Conservation (phyloP, 2,113 vertebrate species). For the Puntigrus tetrazona region DNA sequence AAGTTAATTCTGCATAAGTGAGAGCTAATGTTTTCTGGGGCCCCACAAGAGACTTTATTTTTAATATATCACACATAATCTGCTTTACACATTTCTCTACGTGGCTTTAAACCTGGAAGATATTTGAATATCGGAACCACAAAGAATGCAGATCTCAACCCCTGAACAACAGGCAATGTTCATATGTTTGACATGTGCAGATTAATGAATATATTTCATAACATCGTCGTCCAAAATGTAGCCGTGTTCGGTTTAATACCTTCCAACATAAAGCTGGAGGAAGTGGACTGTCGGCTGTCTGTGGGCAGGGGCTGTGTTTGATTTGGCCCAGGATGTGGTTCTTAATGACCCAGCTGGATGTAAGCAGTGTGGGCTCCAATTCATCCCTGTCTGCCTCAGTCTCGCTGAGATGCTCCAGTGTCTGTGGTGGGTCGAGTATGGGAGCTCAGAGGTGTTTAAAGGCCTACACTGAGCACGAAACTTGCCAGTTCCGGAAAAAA, state of each 20-base stretch:
- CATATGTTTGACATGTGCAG: slow-evolving; percentile 4
- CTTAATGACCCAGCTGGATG: slow-evolving; percentile 33
- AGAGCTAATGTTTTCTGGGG: not conserved
- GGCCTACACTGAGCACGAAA: not conserved
- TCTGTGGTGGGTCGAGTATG: slow-evolving; percentile 31
- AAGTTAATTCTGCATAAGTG: slow-evolving; percentile 14
- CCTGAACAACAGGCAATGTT: not conserved
- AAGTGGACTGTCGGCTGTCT: slow-evolving; percentile 10
- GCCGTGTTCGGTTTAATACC: not conserved
- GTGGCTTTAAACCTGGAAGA: not conserved
- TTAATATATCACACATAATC: slow-evolving; percentile 6
- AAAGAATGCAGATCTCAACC: not conserved
- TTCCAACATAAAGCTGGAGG: slow-evolving; percentile 5
- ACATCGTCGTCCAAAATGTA: not conserved
- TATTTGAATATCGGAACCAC: not conserved
- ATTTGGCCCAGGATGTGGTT: slow-evolving; percentile 41
- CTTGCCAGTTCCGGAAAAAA: not conserved
- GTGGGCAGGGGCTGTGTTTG: slow-evolving; percentile 35
- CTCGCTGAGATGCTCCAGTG: slow-evolving; percentile 13
- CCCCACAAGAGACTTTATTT: not conserved
- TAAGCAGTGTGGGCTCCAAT: slow-evolving; percentile 18
- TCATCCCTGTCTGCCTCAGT: slow-evolving; percentile 20
- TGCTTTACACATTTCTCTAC: slow-evolving; percentile 1
- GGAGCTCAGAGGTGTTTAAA: slow-evolving; percentile 23
- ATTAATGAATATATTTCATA: not conserved